Base-by-base conservation (phyloP, 2,797 vertebrate genomes). In the Syngnathus rostellatus region DNA sequence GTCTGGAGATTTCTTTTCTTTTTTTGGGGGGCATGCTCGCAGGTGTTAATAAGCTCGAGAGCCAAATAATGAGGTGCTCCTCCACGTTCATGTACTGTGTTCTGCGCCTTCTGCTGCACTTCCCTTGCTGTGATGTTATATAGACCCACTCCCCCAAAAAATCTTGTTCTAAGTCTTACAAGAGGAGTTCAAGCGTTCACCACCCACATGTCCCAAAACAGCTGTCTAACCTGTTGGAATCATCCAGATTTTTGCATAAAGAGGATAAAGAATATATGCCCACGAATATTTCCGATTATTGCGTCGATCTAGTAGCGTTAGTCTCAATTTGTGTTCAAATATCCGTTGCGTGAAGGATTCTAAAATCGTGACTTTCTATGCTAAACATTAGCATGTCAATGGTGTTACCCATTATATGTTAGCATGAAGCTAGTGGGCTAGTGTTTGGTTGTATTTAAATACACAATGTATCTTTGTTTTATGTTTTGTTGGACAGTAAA, bases 51-150 rank as follows among this genome's bases (percentile, higher is more conserved):
- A 51, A 65, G 64, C 21, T 38, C 50, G n/a, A 64, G 63, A 64
- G 37, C 46, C 63, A 53, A 64, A 64, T 63, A 78, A 78, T 81
- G 72, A 73, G 68, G 55, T 65, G 71, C 55, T 65, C 69, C 71
- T 66, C 64, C 65, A 58, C 74, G 71, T 77, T 80, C 76, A 86
- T 65, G 21, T 9, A 41, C 8, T 17, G 17, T 16, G 38, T 58
- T 58, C 38, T 54, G 55, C 51, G 75, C 76, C 76, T 73, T 81
- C 69, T 76, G 75, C 75, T 72, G 65, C 73, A 72, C 38, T 55
- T 81, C 71, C 73, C 71, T 72, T 64, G 37, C 43, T 68, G 62
- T 76, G 70, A 64, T 74, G 31, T 16, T 58, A 38, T 8, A 37
- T 31, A 8, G 5, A 17, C 5, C 5, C 31, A 17, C 14, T 12